Percentiles rank a stretch among this genome's conserved stretches.
Conservation (phyloP, 1,140 invertebrate species). For the Papilio glaucus region DNA sequence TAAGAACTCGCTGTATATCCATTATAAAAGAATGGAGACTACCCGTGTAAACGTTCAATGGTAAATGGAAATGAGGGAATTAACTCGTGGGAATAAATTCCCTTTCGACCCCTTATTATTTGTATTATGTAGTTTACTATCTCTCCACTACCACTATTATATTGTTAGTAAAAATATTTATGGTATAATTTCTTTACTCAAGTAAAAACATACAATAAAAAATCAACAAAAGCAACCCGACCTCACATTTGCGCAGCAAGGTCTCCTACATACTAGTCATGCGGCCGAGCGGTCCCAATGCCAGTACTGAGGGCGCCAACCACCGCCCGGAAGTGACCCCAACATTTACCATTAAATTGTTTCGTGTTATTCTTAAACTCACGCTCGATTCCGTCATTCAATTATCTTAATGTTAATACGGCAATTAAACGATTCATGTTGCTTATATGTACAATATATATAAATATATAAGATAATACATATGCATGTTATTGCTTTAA, state of each 20-base stretch:
- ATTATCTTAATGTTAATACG: not conserved
- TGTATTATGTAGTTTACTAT: too few relatives aligned
- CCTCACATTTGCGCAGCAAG: conserved; percentile 14
- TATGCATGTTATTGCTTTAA: too few relatives aligned
- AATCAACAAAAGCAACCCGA: not conserved
- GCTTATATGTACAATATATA: not conserved
- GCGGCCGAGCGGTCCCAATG: not conserved
- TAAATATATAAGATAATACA: too few relatives aligned
- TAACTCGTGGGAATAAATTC: too few relatives aligned
- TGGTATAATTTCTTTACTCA: not conserved
- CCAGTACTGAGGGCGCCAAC: not conserved
- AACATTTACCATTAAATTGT: not conserved
- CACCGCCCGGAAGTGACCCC: conserved; percentile 13
- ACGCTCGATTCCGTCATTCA: conserved; percentile 9
- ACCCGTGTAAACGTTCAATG: too few relatives aligned
- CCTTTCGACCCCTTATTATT: too few relatives aligned
- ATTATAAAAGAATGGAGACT: too few relatives aligned
- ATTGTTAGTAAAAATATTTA: too few relatives aligned
- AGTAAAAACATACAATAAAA: not conserved
- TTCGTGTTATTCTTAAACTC: conserved; percentile 10
- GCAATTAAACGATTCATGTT: conserved; percentile 6
- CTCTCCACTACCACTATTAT: too few relatives aligned
- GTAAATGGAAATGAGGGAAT: too few relatives aligned
- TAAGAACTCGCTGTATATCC: too few relatives aligned
- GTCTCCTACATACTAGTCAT: not conserved